These are phyloP conservation scores for Pardosa pseudoannulata DNA, from an alignment of 2,888 invertebrate species.

Conservation along the genomic window DNA sequence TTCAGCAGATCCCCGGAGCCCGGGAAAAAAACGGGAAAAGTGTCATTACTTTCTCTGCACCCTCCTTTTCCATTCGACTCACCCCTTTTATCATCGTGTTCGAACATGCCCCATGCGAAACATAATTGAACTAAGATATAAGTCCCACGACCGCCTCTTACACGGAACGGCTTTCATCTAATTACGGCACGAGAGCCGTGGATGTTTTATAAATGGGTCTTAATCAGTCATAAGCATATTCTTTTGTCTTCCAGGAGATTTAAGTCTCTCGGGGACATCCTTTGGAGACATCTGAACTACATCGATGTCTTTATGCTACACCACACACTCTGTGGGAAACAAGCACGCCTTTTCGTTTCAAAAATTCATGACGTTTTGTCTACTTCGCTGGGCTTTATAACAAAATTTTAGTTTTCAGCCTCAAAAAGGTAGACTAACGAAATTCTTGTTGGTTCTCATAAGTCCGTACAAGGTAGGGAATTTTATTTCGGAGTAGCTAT, in stretches of 20 bases:
- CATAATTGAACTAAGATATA: slow-evolving; percentile 71
- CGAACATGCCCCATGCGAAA: slow-evolving; percentile 50
- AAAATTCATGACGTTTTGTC: no score
- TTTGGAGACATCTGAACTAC: no score
- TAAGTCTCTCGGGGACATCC: neutral
- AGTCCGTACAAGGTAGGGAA: no score
- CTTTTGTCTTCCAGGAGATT: neutral
- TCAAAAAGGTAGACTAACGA: no score
- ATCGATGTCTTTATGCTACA: no score
- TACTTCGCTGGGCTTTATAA: no score
- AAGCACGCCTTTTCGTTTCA: no score
- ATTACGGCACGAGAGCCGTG: slow-evolving; percentile 40
- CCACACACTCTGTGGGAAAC: no score
- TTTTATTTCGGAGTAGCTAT: no score
- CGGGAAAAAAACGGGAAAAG: slow-evolving; percentile 34
- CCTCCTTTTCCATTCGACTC: slow-evolving; percentile 11
- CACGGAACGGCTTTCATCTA: slow-evolving; percentile 71
- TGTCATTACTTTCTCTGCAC: slow-evolving; percentile 47
- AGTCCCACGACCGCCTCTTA: slow-evolving; percentile 41
- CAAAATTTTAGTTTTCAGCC: no score
- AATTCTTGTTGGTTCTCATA: no score
- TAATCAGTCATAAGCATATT: slow-evolving; percentile 62
- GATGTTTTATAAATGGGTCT: slow-evolving; percentile 55
- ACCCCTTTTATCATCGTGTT: slow-evolving; percentile 26
- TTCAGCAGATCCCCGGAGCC: slow-evolving; percentile 25